A percentile compares a stretch with the other conserved stretches of the same genome.
phyloP scores from a whole-genome alignment of 2,113 vertebrate species.

The Corythornis vintsioides region DNA sequence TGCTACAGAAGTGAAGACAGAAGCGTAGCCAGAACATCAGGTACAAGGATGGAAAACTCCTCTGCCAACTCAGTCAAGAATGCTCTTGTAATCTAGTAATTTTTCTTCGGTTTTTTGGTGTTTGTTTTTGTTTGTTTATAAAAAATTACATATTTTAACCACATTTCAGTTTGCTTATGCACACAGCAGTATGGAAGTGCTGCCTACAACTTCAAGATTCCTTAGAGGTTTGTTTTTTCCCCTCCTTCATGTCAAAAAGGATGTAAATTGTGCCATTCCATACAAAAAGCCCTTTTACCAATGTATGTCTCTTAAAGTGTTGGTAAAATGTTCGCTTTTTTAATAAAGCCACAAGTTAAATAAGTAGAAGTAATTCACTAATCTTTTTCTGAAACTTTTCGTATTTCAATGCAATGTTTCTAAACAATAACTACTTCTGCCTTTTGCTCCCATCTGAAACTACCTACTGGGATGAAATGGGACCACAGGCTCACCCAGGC shows the following conservation, averaged over 20 bases:
- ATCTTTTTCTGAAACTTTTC: background rate
- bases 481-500: background rate
- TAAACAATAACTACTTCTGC: background rate
- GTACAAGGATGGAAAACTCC: background rate
- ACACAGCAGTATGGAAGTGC: background rate
- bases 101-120: background rate
- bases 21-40: background rate
- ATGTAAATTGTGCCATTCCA: background rate
- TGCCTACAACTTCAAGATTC: background rate
- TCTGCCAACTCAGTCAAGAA: background rate
- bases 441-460: background rate
- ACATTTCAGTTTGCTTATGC: background rate
- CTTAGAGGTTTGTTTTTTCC: background rate
- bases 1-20: background rate
- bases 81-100: background rate
- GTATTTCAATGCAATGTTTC: background rate
- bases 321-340: background rate
- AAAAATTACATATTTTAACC: background rate
- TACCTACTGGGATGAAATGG: background rate
- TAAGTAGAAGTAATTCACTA: background rate
- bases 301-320: background rate
- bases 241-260: background rate
- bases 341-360: background rate
- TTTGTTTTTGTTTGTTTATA: too few species aligned
- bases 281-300: background rate